Conservation (phyloP, 1,140 invertebrate species). For the Plutomurus gul region DNA sequence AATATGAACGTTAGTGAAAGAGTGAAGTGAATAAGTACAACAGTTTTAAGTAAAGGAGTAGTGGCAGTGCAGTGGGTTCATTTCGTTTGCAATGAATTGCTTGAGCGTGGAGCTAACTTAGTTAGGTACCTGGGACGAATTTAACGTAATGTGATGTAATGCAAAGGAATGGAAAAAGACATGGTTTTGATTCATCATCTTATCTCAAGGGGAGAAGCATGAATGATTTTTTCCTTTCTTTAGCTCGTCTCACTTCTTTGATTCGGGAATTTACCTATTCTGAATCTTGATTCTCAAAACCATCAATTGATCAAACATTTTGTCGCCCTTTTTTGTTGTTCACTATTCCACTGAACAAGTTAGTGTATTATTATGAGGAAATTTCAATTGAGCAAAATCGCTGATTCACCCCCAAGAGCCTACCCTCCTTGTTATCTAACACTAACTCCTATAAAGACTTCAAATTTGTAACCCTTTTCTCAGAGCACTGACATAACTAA, state of each 20-base stretch:
- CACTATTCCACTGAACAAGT: constrained; percentile 43
- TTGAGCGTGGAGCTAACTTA: not conserved
- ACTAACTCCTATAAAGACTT: constrained; percentile 47
- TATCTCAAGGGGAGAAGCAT: constrained; percentile 36
- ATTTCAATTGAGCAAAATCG: constrained; percentile 49
- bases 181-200: constrained; percentile 33
- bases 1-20: not conserved
- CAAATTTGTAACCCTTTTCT: constrained; percentile 48
- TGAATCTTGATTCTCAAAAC: constrained; percentile 47
- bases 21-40: not conserved
- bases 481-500: constrained; percentile 18
- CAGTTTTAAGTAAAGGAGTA: no score
- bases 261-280: constrained; percentile 47
- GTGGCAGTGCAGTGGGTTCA: not conserved
- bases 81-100: not conserved
- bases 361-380: constrained; percentile 51
- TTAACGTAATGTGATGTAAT: constrained; percentile 8
- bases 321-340: constrained; percentile 49
- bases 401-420: constrained; percentile 51
- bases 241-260: constrained; percentile 45
- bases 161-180: not conserved
- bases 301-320: constrained; percentile 54
- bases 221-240: constrained; percentile 46
- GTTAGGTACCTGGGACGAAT: constrained; percentile 31
- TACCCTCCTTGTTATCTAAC: constrained; percentile 49